phyloP scores from a whole-genome alignment of 2,797 vertebrate genomes.

The Sebastes vulpes region DNA sequence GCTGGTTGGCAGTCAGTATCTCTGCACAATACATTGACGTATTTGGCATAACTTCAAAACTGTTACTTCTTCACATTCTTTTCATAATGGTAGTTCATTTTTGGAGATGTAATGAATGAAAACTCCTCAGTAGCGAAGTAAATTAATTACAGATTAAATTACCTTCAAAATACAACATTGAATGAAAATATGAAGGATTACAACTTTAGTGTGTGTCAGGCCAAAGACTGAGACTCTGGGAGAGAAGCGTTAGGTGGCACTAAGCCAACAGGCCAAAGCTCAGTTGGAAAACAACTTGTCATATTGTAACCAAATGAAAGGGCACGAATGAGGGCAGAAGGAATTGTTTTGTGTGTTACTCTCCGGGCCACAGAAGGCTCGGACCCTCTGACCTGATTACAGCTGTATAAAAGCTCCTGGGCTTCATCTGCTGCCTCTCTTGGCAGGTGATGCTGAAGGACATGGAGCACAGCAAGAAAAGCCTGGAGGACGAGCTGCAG shows the following conservation, averaged over 20 bases:
- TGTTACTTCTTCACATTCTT: too few relatives aligned
- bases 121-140: background rate
- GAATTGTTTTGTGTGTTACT: background rate
- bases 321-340: background rate
- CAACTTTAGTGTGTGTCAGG: background rate
- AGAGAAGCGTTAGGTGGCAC: background rate
- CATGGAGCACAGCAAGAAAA: conserved; percentile 89
- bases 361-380: background rate
- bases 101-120: too few relatives aligned
- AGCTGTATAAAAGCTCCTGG: background rate
- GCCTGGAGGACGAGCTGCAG: conserved; percentile 90
- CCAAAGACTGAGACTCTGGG: background rate
- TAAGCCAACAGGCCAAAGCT: background rate
- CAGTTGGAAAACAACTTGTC: background rate
- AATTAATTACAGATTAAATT: background rate
- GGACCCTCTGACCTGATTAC: background rate
- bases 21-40: too few relatives aligned
- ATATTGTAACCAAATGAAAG: background rate
- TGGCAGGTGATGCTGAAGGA: conserved; percentile 88
- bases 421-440: conserved; percentile 34
- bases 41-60: too few relatives aligned
- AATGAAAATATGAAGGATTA: background rate
- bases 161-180: background rate
- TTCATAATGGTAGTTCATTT: too few relatives aligned
- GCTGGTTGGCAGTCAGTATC: too few relatives aligned